Conservation (phyloP, 2,113 vertebrate species). For the Proterorhinus semilunaris region DNA sequence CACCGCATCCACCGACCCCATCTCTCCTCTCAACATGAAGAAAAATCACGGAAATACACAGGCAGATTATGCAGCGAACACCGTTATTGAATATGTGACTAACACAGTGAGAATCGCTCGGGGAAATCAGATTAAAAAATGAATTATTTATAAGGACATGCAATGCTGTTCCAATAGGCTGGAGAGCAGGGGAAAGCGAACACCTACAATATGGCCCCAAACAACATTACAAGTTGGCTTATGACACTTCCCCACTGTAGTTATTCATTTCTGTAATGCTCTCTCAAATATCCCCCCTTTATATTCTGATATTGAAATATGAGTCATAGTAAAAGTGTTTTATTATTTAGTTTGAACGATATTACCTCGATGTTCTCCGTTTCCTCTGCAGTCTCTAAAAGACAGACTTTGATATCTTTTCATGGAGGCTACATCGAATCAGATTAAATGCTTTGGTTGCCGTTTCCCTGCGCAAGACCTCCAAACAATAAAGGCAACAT, state of each 20-base stretch:
- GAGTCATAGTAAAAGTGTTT: constrained; percentile 62
- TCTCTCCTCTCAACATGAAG: constrained; percentile 24
- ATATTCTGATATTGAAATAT: constrained; percentile 74
- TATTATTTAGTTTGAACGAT: constrained; percentile 70
- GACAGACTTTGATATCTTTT: constrained; percentile 58
- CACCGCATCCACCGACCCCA: constrained; percentile 6
- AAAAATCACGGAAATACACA: constrained; percentile 57
- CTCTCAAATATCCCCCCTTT: constrained; percentile 59
- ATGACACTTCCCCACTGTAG: constrained; percentile 65
- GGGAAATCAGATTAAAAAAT: constrained; percentile 80
- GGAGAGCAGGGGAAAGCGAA: constrained; percentile 56
- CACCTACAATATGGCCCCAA: constrained; percentile 68
- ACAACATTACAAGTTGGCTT: constrained; percentile 75
- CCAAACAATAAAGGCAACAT: constrained; percentile 27
- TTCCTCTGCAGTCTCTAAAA: constrained; percentile 34
- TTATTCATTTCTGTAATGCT: constrained; percentile 70
- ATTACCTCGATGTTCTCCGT: constrained; percentile 57
- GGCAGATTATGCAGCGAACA: constrained; percentile 70
- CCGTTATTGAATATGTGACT: constrained; percentile 79
- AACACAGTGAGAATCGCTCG: constrained; percentile 74
- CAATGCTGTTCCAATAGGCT: constrained; percentile 59
- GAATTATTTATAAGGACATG: constrained; percentile 78
- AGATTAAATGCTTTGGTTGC: constrained; percentile 43
- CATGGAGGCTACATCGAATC: constrained; percentile 55
- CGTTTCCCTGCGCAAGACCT: constrained; percentile 28